Evolutionary conservation across 2,797 vertebrate genomes (phyloP), one percentile per base, ranked within the genome.

Genomic region (Cryptoprocta ferox): DNA sequence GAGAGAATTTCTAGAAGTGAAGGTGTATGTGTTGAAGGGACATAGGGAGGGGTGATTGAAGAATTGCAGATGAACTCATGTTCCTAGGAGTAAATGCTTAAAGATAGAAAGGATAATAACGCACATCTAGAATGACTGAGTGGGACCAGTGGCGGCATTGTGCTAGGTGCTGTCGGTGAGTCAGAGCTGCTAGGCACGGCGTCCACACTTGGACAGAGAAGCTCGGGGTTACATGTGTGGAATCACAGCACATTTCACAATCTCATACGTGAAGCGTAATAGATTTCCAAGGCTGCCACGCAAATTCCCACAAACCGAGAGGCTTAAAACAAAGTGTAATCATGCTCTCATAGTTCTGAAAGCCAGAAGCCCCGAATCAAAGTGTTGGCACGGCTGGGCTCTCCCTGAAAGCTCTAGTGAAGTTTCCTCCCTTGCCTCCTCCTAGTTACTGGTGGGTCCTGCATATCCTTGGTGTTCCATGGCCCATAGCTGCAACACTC

Each of bases 121-220:
- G 2, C 26, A 45, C 2, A 48, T 30, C 4, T 24, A 19, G 26
- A 6, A 16, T 2, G n/a, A 12, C 2, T 32, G 1, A 75, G 2
- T 10, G n/a, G 10, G 45, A 32, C 32, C 9, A 0, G 6, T 0
- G 11, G 3, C 15, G 14, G 24, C 15, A 0, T 19, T 30, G 63
- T 5, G n/a, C 42, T 13, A 2, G 19, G 13, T 28, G 16, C 21
- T 9, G 5, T 19, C 3, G 0, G n/a, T 48, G 42, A 76, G 73
- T 76, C 26, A 10, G 42, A 35, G 12, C 39, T 15, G 12, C 10
- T 30, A 10, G 15, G 3, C 21, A 11, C 32, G 12, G 12, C 24
- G 37, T 0, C 16, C 6, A 21, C 1, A 0, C 1, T 16, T 1
- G 12, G 16, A 30, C 2, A 59, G 28, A 63, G 8, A 19, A 65